A percentile compares a stretch with the other conserved stretches of the same genome.
Evolutionary conservation across 2,797 vertebrate species (phyloP).

Genomic region (Silurus lanzhouensis): DNA sequence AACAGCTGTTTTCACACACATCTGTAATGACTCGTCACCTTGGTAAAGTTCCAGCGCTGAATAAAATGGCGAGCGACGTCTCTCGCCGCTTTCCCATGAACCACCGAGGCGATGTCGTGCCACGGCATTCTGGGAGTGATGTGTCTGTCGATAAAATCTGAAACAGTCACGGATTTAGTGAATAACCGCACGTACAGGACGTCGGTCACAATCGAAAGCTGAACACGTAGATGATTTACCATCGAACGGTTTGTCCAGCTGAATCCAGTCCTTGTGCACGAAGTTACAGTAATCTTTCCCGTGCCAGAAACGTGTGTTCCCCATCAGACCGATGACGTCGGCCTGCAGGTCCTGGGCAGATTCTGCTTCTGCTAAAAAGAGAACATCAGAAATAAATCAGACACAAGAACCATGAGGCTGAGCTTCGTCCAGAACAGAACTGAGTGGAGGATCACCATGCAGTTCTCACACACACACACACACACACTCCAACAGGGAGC

Average conservation of each 20-base stretch:
- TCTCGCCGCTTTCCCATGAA: slow-evolving; percentile 89
- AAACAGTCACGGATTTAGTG: background rate
- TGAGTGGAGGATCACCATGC: background rate
- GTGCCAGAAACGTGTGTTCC: slow-evolving; percentile 95
- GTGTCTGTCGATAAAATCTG: slow-evolving; percentile 95
- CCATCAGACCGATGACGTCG: slow-evolving; percentile 82
- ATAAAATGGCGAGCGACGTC: slow-evolving; percentile 95
- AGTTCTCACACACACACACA: background rate
- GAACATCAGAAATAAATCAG: background rate
- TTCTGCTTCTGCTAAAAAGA: slow-evolving; percentile 70
- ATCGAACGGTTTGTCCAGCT: slow-evolving; percentile 95
- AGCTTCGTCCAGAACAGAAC: background rate
- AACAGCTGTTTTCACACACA: background rate
- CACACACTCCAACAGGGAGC: background rate
- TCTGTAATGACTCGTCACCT: slow-evolving; percentile 70
- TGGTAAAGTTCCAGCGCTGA: slow-evolving; percentile 98
- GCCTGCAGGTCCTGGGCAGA: slow-evolving; percentile 78
- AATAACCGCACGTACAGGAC: background rate
- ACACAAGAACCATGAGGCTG: background rate
- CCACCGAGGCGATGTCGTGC: slow-evolving; percentile 92
- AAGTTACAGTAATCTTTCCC: slow-evolving; percentile 99
- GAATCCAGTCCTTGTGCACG: slow-evolving; percentile 96
- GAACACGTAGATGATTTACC: slow-evolving; percentile 68
- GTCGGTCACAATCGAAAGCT: too few relatives aligned
- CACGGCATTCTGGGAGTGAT: slow-evolving; percentile 95